Conservation (phyloP, 2,113 vertebrate genomes). For the Myotis yumanensis region DNA sequence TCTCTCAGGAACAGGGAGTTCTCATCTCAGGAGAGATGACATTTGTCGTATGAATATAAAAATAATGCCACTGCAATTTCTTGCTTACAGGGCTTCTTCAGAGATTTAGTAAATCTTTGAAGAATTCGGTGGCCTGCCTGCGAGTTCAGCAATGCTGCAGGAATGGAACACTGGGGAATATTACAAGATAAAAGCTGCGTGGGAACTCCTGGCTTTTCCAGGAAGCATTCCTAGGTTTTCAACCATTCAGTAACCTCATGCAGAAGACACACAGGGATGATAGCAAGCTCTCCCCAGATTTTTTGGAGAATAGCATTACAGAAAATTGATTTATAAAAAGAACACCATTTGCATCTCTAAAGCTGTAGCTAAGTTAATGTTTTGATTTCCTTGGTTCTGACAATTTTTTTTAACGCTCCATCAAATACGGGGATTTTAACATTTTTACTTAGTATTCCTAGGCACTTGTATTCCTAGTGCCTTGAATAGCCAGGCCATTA, state of each 20-base stretch:
- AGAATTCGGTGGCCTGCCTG: background rate
- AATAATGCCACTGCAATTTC: background rate
- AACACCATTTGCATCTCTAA: background rate
- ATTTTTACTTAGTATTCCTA: conserved; percentile 9
- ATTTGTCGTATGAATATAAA: background rate
- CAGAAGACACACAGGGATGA: background rate
- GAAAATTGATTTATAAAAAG: background rate
- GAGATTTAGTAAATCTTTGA: background rate
- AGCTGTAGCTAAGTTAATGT: background rate
- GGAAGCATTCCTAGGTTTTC: background rate
- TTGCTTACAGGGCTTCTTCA: background rate
- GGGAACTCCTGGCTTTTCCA: background rate
- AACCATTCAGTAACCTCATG: background rate
- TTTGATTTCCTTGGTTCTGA: background rate
- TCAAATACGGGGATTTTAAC: background rate
- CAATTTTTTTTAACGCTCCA: background rate
- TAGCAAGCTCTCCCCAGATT: background rate
- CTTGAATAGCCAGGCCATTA: background rate
- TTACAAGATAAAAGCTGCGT: background rate
- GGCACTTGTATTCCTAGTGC: background rate
- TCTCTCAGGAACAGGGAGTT: background rate
- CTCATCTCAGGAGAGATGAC: background rate
- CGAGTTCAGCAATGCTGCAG: background rate
- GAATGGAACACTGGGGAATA: background rate
- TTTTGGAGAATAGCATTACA: background rate